A percentile compares a stretch with the other conserved stretches of the same genome.
Conservation (phyloP, 2,797 vertebrate species). For the Trichosurus vulpecula region DNA sequence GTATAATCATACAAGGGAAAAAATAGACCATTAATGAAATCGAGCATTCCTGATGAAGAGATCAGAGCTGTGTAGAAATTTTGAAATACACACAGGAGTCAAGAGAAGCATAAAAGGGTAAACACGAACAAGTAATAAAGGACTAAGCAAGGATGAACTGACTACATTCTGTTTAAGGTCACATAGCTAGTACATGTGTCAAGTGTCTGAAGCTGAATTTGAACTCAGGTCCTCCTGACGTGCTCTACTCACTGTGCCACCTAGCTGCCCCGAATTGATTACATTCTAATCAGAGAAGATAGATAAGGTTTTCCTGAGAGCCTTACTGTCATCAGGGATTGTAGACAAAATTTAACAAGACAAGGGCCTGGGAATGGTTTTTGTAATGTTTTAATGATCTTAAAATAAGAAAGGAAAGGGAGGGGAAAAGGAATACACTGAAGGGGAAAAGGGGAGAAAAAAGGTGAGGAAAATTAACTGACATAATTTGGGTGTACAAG, state of each 20-base stretch:
- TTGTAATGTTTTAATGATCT: not conserved
- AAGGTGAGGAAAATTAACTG: not conserved
- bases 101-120: not conserved
- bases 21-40: not conserved
- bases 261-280: too few species aligned
- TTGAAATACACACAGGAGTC: not conserved
- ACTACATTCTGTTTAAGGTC: too few species aligned
- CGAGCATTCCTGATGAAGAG: not conserved
- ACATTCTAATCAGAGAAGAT: not conserved
- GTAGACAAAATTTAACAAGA: not conserved
- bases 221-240: too few species aligned
- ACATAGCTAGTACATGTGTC: too few species aligned
- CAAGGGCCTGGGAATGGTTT: not conserved
- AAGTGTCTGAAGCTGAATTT: too few species aligned
- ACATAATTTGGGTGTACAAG: not conserved
- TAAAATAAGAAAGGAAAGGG: not conserved
- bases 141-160: not conserved
- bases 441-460: not conserved
- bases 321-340: not conserved
- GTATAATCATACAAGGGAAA: not conserved
- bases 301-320: not conserved
- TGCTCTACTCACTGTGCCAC: too few species aligned
- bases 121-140: not conserved
- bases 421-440: not conserved
- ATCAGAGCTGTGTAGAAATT: not conserved